Base-by-base conservation (phyloP, 2,113 vertebrate species). In the Sebastes fasciatus region DNA sequence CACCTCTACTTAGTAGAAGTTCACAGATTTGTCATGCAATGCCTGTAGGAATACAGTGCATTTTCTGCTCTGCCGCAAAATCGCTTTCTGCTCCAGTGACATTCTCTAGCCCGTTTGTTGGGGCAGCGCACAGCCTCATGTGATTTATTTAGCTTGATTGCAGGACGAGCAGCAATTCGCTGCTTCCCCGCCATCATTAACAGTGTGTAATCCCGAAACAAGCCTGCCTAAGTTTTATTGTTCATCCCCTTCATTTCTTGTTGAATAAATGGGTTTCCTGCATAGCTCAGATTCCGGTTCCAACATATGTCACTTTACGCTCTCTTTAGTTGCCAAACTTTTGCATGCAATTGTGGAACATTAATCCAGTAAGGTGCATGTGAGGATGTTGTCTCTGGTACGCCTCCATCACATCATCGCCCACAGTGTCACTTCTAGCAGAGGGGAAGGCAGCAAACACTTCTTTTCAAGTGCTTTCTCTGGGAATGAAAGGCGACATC, bases 41-140 rank as follows among this genome's bases (percentile, higher is more conserved):
- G 93, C 91, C 92, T 88, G 84, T 82, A 93, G 91, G 93, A 95
- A 93, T 90, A 93, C 91, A 87, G 70, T 79, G 87, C 77, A 88
- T 94, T 93, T 93, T 93, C 90, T 88, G 92, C 93, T 93, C 91
- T 82, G 90, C 82, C 83, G 88, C 86, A 40, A 91, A 90, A 90
- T 91, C 45, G 1, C 79, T 82, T 93, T 93, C 91, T 90, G 89
- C 94, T 93, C 83, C 87, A 87, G 80, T 85, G 90, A 71, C 69
- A 40, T 77, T 74, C 88, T 87, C 73, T 68, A 60, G 78, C 88
- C 78, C 49, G 68, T 83, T 88, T 87, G 86, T 91, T 80, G 82
- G 90, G 82, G 89, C 84, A 64, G 34, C 75, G 81, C 70, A 61
- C 83, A 75, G 86, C 71, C 77, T 92, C 65, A 16, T 85, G 84